These are phyloP conservation scores for Nerophis ophidion DNA, from an alignment of 2,113 vertebrate species.

Conservation along the genomic window DNA sequence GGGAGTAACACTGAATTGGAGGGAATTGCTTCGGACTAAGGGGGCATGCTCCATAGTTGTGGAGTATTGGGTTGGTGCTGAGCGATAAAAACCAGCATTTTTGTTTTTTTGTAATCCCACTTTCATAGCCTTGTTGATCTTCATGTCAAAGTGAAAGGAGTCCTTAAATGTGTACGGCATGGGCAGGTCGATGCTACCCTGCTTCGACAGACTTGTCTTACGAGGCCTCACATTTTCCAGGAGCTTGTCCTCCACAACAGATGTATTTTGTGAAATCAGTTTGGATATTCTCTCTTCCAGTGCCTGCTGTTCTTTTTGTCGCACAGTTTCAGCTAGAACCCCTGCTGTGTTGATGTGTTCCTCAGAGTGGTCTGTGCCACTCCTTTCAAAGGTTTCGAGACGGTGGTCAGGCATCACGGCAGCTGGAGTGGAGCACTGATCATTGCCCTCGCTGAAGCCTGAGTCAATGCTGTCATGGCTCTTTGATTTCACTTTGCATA, in stretches of 20 bases:
- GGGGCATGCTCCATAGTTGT: conserved; percentile 71
- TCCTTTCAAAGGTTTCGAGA: conserved; percentile 70
- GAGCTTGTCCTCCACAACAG: conserved; percentile 84
- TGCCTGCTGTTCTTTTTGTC: conserved; percentile 74
- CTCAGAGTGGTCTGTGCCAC: conserved; percentile 38
- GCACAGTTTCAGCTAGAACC: conserved; percentile 37
- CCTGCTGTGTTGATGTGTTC: conserved; percentile 25
- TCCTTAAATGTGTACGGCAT: conserved; percentile 94
- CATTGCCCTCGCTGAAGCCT: conserved; percentile 86
- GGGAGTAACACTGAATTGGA: conserved; percentile 76
- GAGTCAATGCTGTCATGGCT: conserved; percentile 95
- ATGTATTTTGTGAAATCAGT: conserved; percentile 90
- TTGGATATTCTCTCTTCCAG: conserved; percentile 87
- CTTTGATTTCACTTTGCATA: conserved; percentile 75
- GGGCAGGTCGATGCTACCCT: conserved; percentile 94
- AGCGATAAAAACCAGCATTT: conserved; percentile 75
- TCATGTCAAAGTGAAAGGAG: conserved; percentile 95
- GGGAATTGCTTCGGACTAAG: conserved; percentile 85
- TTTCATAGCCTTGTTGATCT: conserved; percentile 62
- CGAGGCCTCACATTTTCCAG: conserved; percentile 87
- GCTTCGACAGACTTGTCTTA: conserved; percentile 87
- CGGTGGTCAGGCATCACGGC: conserved; percentile 69
- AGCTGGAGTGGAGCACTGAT: conserved; percentile 76
- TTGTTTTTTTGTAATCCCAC: conserved; percentile 52
- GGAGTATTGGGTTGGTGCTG: conserved; percentile 82